Conservation (phyloP, 1,140 invertebrate species). For the Meteorus sp. region DNA sequence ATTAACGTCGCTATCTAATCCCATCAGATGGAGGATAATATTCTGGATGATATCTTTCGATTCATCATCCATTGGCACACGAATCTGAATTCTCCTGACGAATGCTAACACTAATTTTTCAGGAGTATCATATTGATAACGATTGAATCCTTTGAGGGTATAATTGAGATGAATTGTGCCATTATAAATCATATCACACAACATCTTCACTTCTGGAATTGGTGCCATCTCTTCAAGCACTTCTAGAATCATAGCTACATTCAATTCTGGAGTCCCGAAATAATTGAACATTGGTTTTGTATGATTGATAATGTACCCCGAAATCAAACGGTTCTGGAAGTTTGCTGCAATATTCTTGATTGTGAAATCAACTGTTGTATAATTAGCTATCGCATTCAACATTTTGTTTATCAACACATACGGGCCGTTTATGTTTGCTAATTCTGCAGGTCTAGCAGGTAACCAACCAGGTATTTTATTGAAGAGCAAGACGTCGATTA, state of each 20-base stretch:
- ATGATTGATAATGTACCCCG: no score
- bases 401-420: conserved; percentile 21
- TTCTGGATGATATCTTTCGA: background rate
- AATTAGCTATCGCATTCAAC: conserved; percentile 12
- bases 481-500: conserved; percentile 22
- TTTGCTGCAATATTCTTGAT: conserved; percentile 6
- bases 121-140: conserved; percentile 28
- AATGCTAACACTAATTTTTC: conserved; percentile 19
- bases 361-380: background rate
- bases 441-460: conserved; percentile 15
- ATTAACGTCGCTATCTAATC: background rate
- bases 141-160: conserved; percentile 28
- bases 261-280: conserved; percentile 24
- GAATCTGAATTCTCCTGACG: conserved; percentile 13
- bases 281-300: conserved; percentile 21
- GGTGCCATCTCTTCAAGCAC: conserved; percentile 5
- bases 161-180: conserved; percentile 19
- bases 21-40: background rate
- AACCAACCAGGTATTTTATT: conserved; percentile 29
- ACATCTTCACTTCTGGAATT: conserved; percentile 15
- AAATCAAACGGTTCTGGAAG: no score
- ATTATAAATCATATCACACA: conserved; percentile 16
- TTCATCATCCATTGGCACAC: conserved; percentile 10
- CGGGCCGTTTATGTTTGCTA: conserved; percentile 17
- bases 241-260: conserved; percentile 19